phyloP scores from a whole-genome alignment of 2,113 vertebrate species.

The Ptilonorhynchus violaceus region DNA sequence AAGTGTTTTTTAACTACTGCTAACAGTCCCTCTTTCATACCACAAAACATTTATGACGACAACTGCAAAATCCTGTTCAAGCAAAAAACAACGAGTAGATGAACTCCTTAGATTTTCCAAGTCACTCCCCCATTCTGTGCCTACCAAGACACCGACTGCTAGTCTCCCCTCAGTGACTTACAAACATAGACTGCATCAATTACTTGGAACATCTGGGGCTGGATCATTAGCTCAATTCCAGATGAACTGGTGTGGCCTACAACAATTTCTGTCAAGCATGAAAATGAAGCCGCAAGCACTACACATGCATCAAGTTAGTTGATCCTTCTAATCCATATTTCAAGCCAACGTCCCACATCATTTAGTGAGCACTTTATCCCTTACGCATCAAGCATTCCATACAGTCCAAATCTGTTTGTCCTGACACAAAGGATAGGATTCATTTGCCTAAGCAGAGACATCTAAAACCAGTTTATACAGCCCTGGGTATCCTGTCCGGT shows the following conservation, averaged over 20 bases:
- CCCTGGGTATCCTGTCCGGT: background rate
- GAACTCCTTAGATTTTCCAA: background rate
- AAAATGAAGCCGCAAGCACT: background rate
- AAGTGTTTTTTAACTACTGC: background rate
- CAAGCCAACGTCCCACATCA: background rate
- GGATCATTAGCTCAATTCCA: background rate
- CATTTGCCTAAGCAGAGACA: background rate
- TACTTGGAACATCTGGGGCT: background rate
- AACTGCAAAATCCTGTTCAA: background rate
- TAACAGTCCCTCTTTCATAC: background rate
- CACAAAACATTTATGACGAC: background rate
- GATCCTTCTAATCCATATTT: constrained; percentile 38
- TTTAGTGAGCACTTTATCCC: background rate
- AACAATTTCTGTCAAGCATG: background rate
- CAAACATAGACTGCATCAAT: background rate
- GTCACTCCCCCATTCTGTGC: background rate
- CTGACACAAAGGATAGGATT: background rate
- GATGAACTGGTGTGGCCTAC: background rate
- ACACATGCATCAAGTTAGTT: background rate
- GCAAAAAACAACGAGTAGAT: background rate
- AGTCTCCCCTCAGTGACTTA: background rate
- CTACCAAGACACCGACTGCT: background rate
- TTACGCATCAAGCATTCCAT: background rate
- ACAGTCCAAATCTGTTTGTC: background rate
- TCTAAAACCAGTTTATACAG: background rate